These are phyloP conservation scores for Nothocercus nigrocapillus DNA, from an alignment of 2,113 vertebrate species.

Conservation along the genomic window DNA sequence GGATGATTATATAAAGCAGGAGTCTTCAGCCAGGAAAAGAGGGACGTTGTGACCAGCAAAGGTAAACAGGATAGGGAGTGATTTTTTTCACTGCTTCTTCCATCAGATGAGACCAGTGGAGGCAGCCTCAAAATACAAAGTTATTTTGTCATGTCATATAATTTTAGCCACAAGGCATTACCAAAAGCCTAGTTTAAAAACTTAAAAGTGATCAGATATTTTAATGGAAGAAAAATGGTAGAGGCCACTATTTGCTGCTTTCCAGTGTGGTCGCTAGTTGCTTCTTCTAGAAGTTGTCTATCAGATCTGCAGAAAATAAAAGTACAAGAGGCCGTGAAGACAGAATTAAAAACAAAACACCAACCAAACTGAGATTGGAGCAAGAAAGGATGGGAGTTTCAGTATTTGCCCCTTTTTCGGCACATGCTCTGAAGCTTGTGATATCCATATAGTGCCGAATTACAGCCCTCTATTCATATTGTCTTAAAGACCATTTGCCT, in stretches of 20 bases:
- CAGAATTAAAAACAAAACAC: background rate
- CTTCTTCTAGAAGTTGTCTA: background rate
- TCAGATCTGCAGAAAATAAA: background rate
- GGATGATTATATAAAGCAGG: background rate
- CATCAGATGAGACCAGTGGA: background rate
- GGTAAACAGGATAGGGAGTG: background rate
- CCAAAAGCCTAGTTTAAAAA: background rate
- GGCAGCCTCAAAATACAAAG: background rate
- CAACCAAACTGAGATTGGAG: background rate
- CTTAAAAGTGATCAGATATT: background rate
- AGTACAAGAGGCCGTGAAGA: background rate
- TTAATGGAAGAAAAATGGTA: background rate
- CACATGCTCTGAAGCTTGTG: background rate
- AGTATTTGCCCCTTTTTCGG: background rate
- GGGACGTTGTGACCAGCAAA: background rate
- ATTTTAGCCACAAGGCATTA: background rate
- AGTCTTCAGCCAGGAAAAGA: background rate
- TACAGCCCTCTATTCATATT: background rate
- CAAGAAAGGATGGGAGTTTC: background rate
- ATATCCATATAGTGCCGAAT: background rate
- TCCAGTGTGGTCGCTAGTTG: background rate
- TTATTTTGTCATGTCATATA: accelerated
- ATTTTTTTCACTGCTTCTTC: accelerated
- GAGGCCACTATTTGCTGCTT: background rate
- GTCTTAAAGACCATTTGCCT: background rate